Percentiles rank a stretch among this genome's conserved stretches.
phyloP scores from a whole-genome alignment of 1,140 invertebrate genomes.

The Psilanteris sp. region DNA sequence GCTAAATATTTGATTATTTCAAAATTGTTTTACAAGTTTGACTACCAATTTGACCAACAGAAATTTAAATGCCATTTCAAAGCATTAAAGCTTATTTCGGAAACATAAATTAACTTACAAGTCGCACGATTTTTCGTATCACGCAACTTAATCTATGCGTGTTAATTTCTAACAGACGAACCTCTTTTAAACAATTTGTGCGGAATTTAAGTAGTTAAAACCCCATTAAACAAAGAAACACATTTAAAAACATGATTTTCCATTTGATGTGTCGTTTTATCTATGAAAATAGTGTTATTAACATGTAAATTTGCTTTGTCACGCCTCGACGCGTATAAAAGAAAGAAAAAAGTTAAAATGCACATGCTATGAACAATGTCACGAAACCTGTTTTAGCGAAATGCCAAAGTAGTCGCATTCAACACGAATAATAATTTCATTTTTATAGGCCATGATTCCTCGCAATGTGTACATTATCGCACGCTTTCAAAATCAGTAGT shows the following conservation, averaged over 20 bases:
- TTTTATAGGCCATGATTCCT: slow-evolving; percentile 24
- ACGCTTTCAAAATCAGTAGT: neutral
- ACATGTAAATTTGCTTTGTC: slow-evolving; percentile 31
- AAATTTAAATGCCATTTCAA: too few relatives aligned
- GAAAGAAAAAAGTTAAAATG: slow-evolving; percentile 21
- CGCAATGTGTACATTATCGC: slow-evolving; percentile 24
- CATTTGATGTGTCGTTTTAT: too few relatives aligned
- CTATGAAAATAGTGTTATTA: slow-evolving; percentile 15
- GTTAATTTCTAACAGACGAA: too few relatives aligned
- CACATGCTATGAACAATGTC: slow-evolving; percentile 23
- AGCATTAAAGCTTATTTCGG: too few relatives aligned
- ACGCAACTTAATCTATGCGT: too few relatives aligned
- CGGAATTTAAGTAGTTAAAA: too few relatives aligned
- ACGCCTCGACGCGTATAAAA: slow-evolving; percentile 8
- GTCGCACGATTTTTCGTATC: too few relatives aligned
- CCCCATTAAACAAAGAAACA: too few relatives aligned
- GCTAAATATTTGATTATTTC: slow-evolving; percentile 18
- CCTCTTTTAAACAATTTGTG: too few relatives aligned
- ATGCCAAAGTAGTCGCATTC: slow-evolving; percentile 33
- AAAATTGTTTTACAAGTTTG: neutral
- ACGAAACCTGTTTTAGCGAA: slow-evolving; percentile 23
- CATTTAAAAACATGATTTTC: too few relatives aligned
- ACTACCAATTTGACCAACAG: too few relatives aligned
- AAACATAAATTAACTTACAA: too few relatives aligned
- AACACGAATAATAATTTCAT: slow-evolving; percentile 36